Evolutionary conservation across 2,113 vertebrate species (phyloP), one percentile per base, ranked within the genome.

Genomic region (Zosterops japonicus): DNA sequence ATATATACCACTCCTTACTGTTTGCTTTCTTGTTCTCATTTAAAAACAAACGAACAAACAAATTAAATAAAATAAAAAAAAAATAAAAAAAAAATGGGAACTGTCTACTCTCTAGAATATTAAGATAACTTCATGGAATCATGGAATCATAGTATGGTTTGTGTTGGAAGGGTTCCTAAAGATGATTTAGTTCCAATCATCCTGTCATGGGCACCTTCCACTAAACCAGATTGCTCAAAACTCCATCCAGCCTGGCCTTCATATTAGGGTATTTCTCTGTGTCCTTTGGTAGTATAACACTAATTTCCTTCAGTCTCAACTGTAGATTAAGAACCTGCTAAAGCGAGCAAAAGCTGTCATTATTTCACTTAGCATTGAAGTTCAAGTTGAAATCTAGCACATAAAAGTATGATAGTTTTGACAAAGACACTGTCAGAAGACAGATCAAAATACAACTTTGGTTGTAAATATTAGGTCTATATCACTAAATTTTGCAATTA

Each of bases 111-210:
- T n/a, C 11, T 53, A 36, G 29, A 67, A 11, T 44, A 44, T 53
- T 46, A 57, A 74, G 72, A 87, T 41, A 74, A 8, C 60, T 17
- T 59, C 20, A 16, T n/a, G 13, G 10, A 59, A 28, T 82, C 14
- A 24, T 36, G 50, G 18, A 57, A 25, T 28, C 55, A 63, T 35
- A 55, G 5, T 6, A 28, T 35, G 5, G 15, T n/a, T 74, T 59
- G 10, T 29, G 10, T 65, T 89, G 19, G 52, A 65, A 49, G 9
- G 8, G 5, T 20, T 56, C 36, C 57, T 57, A 81, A 35, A 65
- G 8, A 39, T 20, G 1, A n/a, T n/a, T 59, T 52, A 3, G 2
- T 67, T 60, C 16, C 39, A 60, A 39, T 5, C 0, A 0, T 11
- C 4, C 19, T 21, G 6, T 21, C 60, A 50, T 6, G 7, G 12